phyloP scores from a whole-genome alignment of 2,113 vertebrate species.

The Symphodus melops region DNA sequence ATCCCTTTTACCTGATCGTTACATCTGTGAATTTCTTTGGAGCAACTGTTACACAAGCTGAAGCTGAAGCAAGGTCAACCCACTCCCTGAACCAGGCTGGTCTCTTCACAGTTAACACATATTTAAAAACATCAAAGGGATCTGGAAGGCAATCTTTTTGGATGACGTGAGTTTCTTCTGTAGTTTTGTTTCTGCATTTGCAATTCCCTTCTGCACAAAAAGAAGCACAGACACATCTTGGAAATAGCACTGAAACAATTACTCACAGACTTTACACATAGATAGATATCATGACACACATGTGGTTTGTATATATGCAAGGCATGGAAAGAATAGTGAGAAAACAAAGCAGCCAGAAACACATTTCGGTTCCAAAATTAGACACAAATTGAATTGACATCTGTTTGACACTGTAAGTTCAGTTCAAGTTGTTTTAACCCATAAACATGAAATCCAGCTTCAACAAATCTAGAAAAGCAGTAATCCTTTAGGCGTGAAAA shows the following conservation, averaged over 20 bases:
- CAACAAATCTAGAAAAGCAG: no score
- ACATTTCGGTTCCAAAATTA: not conserved
- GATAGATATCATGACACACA: not conserved
- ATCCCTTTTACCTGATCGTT: conserved; percentile 70
- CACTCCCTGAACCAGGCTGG: conserved; percentile 62
- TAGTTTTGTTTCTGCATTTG: conserved; percentile 62
- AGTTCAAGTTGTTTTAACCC: no score
- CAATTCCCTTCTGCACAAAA: conserved; percentile 68
- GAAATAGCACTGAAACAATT: conserved; percentile 3
- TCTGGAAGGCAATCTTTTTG: conserved; percentile 73
- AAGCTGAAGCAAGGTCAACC: conserved; percentile 34
- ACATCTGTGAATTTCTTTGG: conserved; percentile 67
- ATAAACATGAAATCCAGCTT: no score
- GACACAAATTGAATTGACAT: not conserved
- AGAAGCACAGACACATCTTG: conserved; percentile 12
- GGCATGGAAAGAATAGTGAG: not conserved
- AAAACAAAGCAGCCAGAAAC: not conserved
- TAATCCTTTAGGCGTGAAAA: no score
- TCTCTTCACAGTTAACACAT: conserved; percentile 60
- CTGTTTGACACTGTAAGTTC: not conserved
- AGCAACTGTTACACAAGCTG: conserved; percentile 73
- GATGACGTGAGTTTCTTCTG: conserved; percentile 53
- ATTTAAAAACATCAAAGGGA: conserved; percentile 71
- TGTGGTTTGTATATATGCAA: not conserved
- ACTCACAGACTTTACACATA: not conserved